Evolutionary conservation across 2,888 invertebrate species (phyloP), one percentile per base, ranked within the genome.

Genomic region (Sarcophaga variegata): DNA sequence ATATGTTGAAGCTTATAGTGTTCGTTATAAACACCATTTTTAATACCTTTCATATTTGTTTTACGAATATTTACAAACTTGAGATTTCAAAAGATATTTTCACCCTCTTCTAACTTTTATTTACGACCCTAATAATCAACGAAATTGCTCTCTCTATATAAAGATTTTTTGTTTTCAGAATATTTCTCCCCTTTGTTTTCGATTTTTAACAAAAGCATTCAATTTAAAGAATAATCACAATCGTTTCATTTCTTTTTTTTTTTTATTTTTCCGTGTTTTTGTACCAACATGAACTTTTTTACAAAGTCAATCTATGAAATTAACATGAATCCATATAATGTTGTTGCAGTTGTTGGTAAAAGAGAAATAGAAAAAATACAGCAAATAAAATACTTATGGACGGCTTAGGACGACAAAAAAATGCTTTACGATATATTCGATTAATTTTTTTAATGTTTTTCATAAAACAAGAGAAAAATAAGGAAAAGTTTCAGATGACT

Each of bases 271-370:
- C 37, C 10, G 10, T 37, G 8, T 37, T 37, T 37, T 2, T 37
- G 37, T 37, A 2, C 8, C 14, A 17, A 17, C 72, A 63, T 80
- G 74, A 83, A 83, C 69, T 81, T 74, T 62, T 37, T 63, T 83
- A 27, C 66, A 83, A 74, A 84, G 87, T 87, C 87, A 87, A 72
- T 84, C 79, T 84, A 79, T 84, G 78, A 84, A 87, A 87, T 87
- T 87, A 84, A 84, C 87, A 84, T 80, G 80, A 70, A 79, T 10
- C 2, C 37, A 37, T 80, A 64, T 70, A 45, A 70, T 70, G 37
- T 67, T 83, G 22, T 67, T 54, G 78, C n/a, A 71, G 47, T 71
- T 77, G 37, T 77, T 78, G 64, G 37, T 17, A 67, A 77, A 64
- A 78, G 12, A 74, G 37, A 74, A 83, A 74, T 78, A 63, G 22